A percentile compares a stretch with the other conserved stretches of the same genome.
These are phyloP conservation scores for Drepanosiphum platanoidis DNA, from an alignment of 2,888 invertebrate species.

Conservation along the genomic window DNA sequence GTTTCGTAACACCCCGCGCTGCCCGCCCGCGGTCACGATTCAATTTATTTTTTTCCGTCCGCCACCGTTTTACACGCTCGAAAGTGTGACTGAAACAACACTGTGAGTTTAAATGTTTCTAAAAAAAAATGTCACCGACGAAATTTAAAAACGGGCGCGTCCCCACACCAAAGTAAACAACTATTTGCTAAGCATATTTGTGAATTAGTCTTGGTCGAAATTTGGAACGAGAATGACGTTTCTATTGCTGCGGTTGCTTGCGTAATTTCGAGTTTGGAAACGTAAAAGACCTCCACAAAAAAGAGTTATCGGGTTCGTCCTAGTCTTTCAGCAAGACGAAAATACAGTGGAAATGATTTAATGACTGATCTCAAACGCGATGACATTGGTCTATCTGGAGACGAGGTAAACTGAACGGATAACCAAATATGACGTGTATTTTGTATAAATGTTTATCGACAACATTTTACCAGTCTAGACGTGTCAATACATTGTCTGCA, in stretches of 20 bases:
- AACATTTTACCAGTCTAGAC: too few species aligned
- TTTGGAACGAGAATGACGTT: too few species aligned
- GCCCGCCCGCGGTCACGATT: constrained; percentile 4
- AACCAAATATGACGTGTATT: too few species aligned
- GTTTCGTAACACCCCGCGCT: constrained; percentile 7
- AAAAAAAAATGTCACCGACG: background rate
- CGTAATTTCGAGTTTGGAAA: constrained; percentile 9
- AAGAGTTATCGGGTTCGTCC: background rate
- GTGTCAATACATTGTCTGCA: too few species aligned
- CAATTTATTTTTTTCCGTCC: constrained; percentile 18
- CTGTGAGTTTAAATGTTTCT: constrained; percentile 14
- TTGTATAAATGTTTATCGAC: too few species aligned
- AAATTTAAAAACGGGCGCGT: background rate
- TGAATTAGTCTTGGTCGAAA: too few species aligned
- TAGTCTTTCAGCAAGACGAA: background rate
- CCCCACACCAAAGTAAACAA: background rate
- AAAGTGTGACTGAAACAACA: constrained; percentile 34
- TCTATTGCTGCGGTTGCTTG: background rate
- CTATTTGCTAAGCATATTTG: too few species aligned
- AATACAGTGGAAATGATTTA: background rate
- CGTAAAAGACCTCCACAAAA: background rate
- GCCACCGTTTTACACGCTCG: background rate
- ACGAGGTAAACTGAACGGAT: too few species aligned
- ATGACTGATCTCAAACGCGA: background rate
- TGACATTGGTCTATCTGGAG: constrained; percentile 1